Percentiles rank a stretch among this genome's conserved stretches.
phyloP scores from a whole-genome alignment of 1,140 invertebrate genomes.

The Apolygus lucorum region DNA sequence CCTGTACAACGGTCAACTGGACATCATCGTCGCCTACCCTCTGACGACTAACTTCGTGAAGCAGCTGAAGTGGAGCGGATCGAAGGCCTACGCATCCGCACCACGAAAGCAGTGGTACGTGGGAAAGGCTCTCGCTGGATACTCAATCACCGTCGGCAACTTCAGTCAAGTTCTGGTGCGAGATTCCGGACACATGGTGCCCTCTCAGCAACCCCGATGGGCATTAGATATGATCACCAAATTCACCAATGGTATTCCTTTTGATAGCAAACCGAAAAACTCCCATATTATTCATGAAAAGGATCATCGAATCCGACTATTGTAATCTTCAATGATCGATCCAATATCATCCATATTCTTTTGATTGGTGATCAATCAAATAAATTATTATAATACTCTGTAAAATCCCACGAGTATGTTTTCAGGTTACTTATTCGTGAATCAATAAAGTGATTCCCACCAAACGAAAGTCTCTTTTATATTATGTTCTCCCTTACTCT shows the following conservation, averaged over 20 bases:
- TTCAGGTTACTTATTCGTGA: no score
- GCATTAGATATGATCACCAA: constrained; percentile 42
- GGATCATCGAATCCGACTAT: no score
- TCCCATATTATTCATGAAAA: no score
- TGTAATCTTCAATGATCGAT: no score
- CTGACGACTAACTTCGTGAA: constrained; percentile 57
- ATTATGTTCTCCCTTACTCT: no score
- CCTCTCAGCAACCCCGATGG: constrained; percentile 69
- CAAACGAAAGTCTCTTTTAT: no score
- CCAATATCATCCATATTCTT: no score
- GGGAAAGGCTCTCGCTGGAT: constrained; percentile 30
- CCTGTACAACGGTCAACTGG: constrained; percentile 66
- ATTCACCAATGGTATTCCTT: not conserved
- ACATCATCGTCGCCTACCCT: constrained; percentile 74
- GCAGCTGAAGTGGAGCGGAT: constrained; percentile 54
- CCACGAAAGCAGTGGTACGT: constrained; percentile 39
- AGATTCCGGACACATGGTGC: constrained; percentile 77
- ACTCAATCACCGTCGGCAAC: constrained; percentile 38
- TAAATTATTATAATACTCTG: no score
- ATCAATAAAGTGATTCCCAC: no score
- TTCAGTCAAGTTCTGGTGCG: constrained; percentile 68
- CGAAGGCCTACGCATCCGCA: constrained; percentile 54
- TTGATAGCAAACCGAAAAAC: no score
- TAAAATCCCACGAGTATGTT: no score
- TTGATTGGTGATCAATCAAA: no score